Evolutionary conservation across 2,113 vertebrate species (phyloP), one percentile per base, ranked within the genome.

Genomic region (Psilopogon haemacephalus): DNA sequence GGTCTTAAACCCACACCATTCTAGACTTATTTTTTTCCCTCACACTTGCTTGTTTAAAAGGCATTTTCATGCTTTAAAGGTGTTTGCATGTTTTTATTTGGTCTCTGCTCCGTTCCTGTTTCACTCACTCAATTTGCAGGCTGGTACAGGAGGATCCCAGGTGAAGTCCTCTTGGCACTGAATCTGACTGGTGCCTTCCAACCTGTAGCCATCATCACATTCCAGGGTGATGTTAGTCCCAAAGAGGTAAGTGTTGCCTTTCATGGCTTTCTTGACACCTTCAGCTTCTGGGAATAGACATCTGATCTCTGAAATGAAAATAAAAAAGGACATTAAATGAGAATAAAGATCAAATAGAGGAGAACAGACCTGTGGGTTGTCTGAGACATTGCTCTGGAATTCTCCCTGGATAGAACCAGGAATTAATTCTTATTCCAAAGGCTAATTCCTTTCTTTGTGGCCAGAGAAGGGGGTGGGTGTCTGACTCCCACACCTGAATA

Each of bases 121-220:
- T 32, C 30, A 90, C 96, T 96, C 89, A 98, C 96, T 44, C 26
- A 94, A 24, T 89, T 84, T 94, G 21, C 97, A 98, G 71, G 55
- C 72, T 9, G 96, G 95, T 55, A 98, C 82, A 6, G 96, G 95
- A 84, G 97, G 97, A 50, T 94, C 52, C 97, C 97, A 98, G 68
- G 67, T 96, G 72, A 59, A 70, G 64, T 97, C 84, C 2, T 84
- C 94, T 15, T 91, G 96, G 78, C 97, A 98, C 70, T 88, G 96
- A 48, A 89, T 97, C 75, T 81, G 65, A 6, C 72, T 58, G 91
- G 54, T 82, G 52, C 97, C 97, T 75, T 96, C 75, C 76, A 97
- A 24, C 1, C 0, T 54, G 64, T 96, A 97, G 4, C 97, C 97
- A 23, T 93, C 81, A 1, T 96, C 90, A 50, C 97, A 98, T 38